These are phyloP conservation scores for Caenorhabditis inopinata DNA, from an alignment of 1,140 invertebrate species.

Conservation along the genomic window DNA sequence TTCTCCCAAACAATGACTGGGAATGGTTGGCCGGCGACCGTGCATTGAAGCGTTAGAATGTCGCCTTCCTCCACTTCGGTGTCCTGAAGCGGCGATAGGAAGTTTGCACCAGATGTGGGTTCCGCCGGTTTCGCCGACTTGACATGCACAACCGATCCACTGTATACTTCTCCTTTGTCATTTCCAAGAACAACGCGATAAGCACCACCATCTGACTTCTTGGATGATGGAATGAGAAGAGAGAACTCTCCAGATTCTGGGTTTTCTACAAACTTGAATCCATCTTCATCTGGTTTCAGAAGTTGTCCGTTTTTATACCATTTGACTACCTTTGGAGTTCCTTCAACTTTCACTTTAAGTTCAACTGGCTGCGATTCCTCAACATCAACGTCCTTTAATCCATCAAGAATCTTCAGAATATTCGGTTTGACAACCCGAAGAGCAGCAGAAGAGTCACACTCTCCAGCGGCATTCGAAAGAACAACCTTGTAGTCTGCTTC, in stretches of 20 bases:
- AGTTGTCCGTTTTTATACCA: conserved; percentile 75
- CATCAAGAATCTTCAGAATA: conserved; percentile 60
- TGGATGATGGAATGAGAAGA: conserved; percentile 53
- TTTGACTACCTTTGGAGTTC: conserved; percentile 56
- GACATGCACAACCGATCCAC: conserved; percentile 63
- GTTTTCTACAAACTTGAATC: conserved; percentile 70
- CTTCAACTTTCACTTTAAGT: conserved; percentile 53
- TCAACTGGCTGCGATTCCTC: conserved; percentile 60
- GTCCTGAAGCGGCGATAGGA: conserved; percentile 60
- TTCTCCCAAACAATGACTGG: conserved; percentile 64
- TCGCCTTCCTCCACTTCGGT: conserved; percentile 60
- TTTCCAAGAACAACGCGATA: conserved; percentile 63
- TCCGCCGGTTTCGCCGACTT: conserved; percentile 50
- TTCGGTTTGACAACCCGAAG: conserved; percentile 58
- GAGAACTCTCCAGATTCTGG: conserved; percentile 58
- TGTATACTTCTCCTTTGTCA: conserved; percentile 60
- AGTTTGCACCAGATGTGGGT: conserved; percentile 52
- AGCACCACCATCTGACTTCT: conserved; percentile 58
- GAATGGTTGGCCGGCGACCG: conserved; percentile 67
- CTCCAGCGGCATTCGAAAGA: conserved; percentile 57
- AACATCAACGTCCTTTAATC: conserved; percentile 58
- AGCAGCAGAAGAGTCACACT: conserved; percentile 59
- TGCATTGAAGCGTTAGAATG: conserved; percentile 64
- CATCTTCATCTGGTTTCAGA: conserved; percentile 76
- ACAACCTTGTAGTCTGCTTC: conserved; percentile 64